Conservation (phyloP, 35 echinoderm and acorn worm species). For the Ptychodera flava region DNA sequence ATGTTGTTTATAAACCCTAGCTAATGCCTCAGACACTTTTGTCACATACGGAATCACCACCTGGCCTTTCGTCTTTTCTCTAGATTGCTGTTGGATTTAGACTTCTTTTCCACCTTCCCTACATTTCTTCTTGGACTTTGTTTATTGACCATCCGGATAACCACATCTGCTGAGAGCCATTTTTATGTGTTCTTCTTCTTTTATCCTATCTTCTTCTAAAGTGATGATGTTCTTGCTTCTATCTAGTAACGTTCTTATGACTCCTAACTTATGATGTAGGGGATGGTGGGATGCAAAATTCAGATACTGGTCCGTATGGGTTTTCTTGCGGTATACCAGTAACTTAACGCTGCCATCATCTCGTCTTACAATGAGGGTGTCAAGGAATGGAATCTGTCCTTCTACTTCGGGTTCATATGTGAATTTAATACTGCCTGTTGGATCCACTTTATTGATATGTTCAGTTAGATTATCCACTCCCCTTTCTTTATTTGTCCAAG, state of each 20-base stretch:
- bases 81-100: neutral
- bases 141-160: constrained; percentile 15
- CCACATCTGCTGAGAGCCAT: neutral
- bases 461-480: constrained; percentile 11
- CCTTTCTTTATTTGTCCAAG: constrained; percentile 21
- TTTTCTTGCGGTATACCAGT: constrained; percentile 9
- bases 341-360: constrained; percentile 12
- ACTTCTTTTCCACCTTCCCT: neutral
- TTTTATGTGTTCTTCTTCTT: constrained; percentile 4
- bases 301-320: constrained; percentile 23
- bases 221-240: neutral
- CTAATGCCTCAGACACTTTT: constrained; percentile 1
- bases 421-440: constrained; percentile 22
- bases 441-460: constrained; percentile 29
- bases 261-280: constrained; percentile 22
- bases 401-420: neutral
- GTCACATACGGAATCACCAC: constrained; percentile 9
- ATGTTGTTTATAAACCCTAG: constrained; percentile 4
- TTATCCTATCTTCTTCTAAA: constrained; percentile 13
- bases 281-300: constrained; percentile 12
- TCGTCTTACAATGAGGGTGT: constrained; percentile 9
- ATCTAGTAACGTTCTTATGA: constrained; percentile 5
- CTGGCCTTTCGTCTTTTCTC: neutral
- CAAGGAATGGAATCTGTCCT: neutral
- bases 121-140: neutral